Percentiles rank a stretch among this genome's conserved stretches.
These are phyloP conservation scores for Centroberyx gerrardi DNA, from an alignment of 2,797 vertebrate species.

Conservation along the genomic window DNA sequence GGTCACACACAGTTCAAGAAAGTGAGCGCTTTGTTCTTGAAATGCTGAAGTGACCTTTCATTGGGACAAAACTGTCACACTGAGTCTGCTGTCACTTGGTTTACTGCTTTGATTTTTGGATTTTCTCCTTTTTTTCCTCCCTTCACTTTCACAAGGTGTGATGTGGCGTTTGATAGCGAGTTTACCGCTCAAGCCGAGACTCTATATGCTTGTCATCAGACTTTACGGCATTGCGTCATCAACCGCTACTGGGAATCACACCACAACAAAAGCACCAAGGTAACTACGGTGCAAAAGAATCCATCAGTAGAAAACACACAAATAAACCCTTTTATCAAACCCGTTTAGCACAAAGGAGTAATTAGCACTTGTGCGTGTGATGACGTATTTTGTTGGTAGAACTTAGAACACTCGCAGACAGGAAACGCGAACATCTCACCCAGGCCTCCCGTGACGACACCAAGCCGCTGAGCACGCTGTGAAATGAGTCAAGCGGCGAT, in stretches of 20 bases:
- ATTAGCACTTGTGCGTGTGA: constrained; percentile 55
- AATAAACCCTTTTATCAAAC: constrained; percentile 48
- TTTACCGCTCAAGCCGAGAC: constrained; percentile 12
- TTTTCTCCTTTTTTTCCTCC: not conserved
- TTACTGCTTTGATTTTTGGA: not conserved
- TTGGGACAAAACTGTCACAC: not conserved
- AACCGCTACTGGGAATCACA: constrained; percentile 38
- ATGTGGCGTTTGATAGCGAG: constrained; percentile 30
- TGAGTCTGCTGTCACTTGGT: not conserved
- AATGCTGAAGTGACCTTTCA: constrained; percentile 36
- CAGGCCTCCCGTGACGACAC: constrained; percentile 68
- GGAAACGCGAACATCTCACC: constrained; percentile 61
- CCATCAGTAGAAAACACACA: constrained; percentile 64
- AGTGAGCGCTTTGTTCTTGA: constrained; percentile 51
- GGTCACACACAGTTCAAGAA: constrained; percentile 48
- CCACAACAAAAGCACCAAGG: constrained; percentile 54
- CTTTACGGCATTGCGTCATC: constrained; percentile 21
- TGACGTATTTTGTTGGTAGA: constrained; percentile 59
- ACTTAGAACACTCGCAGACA: constrained; percentile 65
- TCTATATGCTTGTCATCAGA: not conserved
- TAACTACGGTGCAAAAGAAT: constrained; percentile 48
- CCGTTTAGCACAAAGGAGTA: constrained; percentile 21
- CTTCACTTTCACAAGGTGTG: constrained; percentile 36
- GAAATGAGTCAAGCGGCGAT: constrained; percentile 74
- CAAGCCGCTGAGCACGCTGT: constrained; percentile 55